Percentiles rank a stretch among this genome's conserved stretches.
Conservation (phyloP, 2,888 invertebrate genomes). For the Timema cristinae region DNA sequence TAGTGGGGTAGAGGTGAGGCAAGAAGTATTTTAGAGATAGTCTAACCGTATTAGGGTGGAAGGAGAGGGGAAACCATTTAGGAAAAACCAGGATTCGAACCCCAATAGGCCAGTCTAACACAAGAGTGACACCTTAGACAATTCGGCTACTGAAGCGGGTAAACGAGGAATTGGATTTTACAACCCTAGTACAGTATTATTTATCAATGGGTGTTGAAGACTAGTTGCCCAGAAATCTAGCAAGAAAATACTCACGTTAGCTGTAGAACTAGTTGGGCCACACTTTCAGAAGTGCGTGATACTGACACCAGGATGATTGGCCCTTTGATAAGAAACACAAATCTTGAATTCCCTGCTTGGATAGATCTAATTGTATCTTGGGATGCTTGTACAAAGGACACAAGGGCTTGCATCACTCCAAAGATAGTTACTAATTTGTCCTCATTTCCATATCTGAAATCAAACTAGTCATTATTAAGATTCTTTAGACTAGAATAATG, state of each 20-base stretch:
- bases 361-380: constrained; percentile 82
- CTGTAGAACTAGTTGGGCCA: constrained; percentile 77
- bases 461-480: neutral
- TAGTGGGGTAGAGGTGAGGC: too few species aligned
- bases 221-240: too few species aligned
- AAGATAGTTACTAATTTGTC: constrained; percentile 91
- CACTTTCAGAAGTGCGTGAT: constrained; percentile 72
- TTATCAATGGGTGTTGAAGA: too few species aligned
- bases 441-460: constrained; percentile 78
- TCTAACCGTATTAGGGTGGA: too few species aligned
- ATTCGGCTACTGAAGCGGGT: too few species aligned
- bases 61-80: too few species aligned
- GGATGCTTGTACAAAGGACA: constrained; percentile 81
- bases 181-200: too few species aligned
- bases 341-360: constrained; percentile 77
- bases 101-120: too few species aligned
- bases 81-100: too few species aligned
- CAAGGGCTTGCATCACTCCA: constrained; percentile 91
- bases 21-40: too few species aligned
- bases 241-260: constrained; percentile 63
- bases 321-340: constrained; percentile 86
- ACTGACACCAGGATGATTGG: constrained; percentile 89
- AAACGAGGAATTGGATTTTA: too few species aligned
- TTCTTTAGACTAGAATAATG: constrained; percentile 6
- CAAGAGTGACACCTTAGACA: too few species aligned